Percentiles rank a stretch among this genome's conserved stretches.
Evolutionary conservation across 2,113 vertebrate species (phyloP).

Genomic region (Lepus americanus): DNA sequence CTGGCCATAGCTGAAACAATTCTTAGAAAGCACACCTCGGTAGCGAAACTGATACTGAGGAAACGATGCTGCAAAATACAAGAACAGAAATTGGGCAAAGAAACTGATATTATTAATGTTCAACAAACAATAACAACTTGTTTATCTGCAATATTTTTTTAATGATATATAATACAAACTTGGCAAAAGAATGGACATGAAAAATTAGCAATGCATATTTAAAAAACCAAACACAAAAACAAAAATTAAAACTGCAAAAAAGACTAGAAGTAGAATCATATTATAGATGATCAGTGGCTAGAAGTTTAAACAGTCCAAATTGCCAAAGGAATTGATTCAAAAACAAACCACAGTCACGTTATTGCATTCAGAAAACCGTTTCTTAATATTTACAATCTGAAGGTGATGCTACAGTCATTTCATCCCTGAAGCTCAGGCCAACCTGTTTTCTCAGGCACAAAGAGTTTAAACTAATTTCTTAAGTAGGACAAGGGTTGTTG

Average conservation of each 20-base stretch:
- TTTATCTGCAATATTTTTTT: slow-evolving; percentile 26
- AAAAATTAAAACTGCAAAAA: background rate
- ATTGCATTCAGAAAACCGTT: too few relatives aligned
- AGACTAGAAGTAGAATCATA: background rate
- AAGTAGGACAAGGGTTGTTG: background rate
- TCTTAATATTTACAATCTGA: slow-evolving; percentile 38
- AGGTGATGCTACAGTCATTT: background rate
- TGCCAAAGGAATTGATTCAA: background rate
- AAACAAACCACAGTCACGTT: background rate
- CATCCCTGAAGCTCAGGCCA: slow-evolving; percentile 12
- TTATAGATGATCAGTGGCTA: background rate
- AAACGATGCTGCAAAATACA: too few relatives aligned
- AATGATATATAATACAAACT: background rate
- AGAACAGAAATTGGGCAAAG: too few relatives aligned
- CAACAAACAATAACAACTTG: background rate
- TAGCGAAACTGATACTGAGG: too few relatives aligned
- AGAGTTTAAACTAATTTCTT: slow-evolving; percentile 39
- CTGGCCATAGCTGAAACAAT: too few relatives aligned
- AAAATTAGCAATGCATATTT: too few relatives aligned
- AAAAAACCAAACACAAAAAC: background rate
- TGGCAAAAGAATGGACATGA: background rate
- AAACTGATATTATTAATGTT: background rate
- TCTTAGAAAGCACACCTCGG: too few relatives aligned
- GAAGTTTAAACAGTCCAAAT: background rate
- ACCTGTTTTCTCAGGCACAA: background rate